These are phyloP conservation scores for Microcebus tavaratra DNA, from an alignment of 2,113 vertebrate genomes.

Conservation along the genomic window DNA sequence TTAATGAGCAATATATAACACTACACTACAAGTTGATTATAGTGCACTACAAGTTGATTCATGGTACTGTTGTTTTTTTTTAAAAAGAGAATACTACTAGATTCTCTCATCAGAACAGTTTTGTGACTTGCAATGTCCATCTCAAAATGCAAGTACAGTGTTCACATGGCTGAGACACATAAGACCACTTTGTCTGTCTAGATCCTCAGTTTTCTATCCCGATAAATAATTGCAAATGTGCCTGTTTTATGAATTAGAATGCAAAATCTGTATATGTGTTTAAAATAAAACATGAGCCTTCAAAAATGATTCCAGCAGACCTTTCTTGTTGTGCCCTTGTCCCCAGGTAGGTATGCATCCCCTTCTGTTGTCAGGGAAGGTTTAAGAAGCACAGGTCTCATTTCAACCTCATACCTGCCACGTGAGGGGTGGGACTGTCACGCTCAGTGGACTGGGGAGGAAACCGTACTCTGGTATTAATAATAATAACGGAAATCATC, in stretches of 20 bases:
- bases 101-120: background rate
- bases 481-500: background rate
- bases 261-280: background rate
- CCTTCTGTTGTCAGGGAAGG: background rate
- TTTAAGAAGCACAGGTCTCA: background rate
- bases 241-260: background rate
- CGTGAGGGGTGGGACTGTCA: too few species aligned
- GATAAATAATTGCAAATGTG: background rate
- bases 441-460: background rate
- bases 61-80: background rate
- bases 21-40: background rate
- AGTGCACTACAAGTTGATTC: background rate
- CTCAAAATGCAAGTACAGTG: background rate
- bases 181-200: background rate
- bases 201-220: background rate
- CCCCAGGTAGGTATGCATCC: background rate
- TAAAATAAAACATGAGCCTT: background rate
- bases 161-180: background rate
- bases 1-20: background rate
- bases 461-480: background rate
- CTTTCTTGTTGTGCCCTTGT: background rate
- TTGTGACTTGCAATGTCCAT: background rate
- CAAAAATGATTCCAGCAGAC: background rate
- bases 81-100: background rate
- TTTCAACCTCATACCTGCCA: background rate